Evolutionary conservation across 2,888 invertebrate genomes (phyloP), one percentile per base, ranked within the genome.

Genomic region (Hemithea aestivaria): DNA sequence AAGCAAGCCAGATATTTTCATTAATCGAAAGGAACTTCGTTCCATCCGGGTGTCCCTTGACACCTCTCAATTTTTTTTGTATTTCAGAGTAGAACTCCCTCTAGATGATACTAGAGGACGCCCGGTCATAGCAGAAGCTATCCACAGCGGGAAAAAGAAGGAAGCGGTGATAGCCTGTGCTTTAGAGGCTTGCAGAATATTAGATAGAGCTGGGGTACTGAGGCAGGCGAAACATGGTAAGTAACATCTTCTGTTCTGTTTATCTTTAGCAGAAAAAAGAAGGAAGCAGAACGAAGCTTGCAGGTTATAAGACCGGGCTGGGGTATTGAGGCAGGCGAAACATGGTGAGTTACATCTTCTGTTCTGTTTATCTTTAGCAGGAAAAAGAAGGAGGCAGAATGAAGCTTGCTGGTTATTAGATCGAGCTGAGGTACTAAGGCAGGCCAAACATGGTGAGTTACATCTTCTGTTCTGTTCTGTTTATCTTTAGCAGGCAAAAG

Each of bases 271-370:
- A 97, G 97, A 0, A 96, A 96, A 79, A 98, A 98, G 73, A 97
- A 96, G 67, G 98, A 98, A 58, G 95, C 96, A 0, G 96, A 98
- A 0, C 31, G 98, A 99, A 77, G 98, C 98, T 0, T 99, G 99
- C 67, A 85, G 96, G 51, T 91, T 96, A 23, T 87, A 99, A 5
- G 98, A 99, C 73, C 88, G 94, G 22, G 91, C 94, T 40, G 97
- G 97, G 0, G 87, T 97, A 8, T 82, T 99, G 39, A 76, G 97
- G 8, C 95, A 96, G 73, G 92, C 97, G 2, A 16, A 16, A 16
- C 16, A 16, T 16, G 16, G 16, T 16, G 16, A 16, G 69, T 16
- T 16, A 34, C 11, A 23, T 23, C 16, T 2, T 20, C 12, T 20
- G n/a, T 10, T 21, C 9, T 7, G 11, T 8, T 30, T 2, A 22